Evolutionary conservation across 2,797 vertebrate species (phyloP), one percentile per base, ranked within the genome.

Genomic region (Sebastes cheni): DNA sequence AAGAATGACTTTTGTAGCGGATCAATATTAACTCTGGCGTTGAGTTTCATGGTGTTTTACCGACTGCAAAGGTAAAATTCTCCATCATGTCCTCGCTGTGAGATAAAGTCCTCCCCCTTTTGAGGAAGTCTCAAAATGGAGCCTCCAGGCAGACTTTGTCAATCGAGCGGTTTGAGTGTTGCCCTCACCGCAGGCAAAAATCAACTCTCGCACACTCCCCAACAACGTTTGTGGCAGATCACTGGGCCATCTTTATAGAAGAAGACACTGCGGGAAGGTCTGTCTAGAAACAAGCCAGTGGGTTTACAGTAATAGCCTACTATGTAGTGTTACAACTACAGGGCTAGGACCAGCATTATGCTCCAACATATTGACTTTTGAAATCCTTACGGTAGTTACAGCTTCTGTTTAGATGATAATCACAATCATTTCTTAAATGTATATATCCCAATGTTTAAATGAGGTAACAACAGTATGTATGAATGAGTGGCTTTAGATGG

Each of bases 111-210:
- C 55, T 74, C 23, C 58, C 58, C 61, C 34, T 80, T 86, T 75
- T 72, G 23, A 77, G 72, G 65, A 80, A 79, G 62, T 88, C 84
- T 89, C 60, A 80, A 88, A 92, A 88, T 75, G 81, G 84, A 88
- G 85, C 88, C 88, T 92, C 36, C 59, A 89, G 90, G 88, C 89
- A 89, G 89, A 85, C 81, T 90, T 88, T 87, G 86, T 92, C 85
- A 84, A 88, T 91, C 16, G 80, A 91, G 80, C 59, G 18, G 80
- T 86, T 86, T 87, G 82, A 93, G 85, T 75, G 83, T 84, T 89
- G 77, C 81, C 81, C 84, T 90, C 93, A 79, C 91, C n/a, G 55
- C 86, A 92, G 86, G 91, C 87, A 85, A 84, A 91, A 92, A 92
- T 92, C 80, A 90, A 90, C 91, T 91, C 83, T 88, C 83, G 88